Evolutionary conservation across 2,797 vertebrate genomes (phyloP).

Genomic region (Hoplostethus atlanticus): DNA sequence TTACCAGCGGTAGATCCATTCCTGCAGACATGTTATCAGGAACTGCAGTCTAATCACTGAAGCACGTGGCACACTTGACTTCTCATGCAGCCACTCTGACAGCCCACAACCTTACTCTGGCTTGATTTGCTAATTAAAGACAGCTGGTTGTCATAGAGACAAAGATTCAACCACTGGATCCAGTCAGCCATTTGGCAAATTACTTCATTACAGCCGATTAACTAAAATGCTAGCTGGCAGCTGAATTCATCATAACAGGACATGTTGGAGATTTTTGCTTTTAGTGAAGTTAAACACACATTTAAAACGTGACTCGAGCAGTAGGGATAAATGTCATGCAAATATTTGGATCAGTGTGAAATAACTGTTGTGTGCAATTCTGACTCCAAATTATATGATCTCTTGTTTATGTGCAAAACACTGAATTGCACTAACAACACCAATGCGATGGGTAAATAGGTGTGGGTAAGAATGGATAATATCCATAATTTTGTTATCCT

Average conservation of each 20-base stretch:
- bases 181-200: constrained; percentile 60
- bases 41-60: constrained; percentile 26
- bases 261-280: constrained; percentile 35
- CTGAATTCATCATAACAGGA: constrained; percentile 29
- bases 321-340: background rate
- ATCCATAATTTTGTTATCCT: constrained; percentile 21
- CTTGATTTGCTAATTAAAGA: constrained; percentile 82
- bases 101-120: constrained; percentile 35
- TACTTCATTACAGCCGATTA: constrained; percentile 69
- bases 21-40: constrained; percentile 34
- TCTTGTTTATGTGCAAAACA: background rate
- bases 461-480: constrained; percentile 3
- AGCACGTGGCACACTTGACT: constrained; percentile 42
- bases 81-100: constrained; percentile 43
- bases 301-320: background rate
- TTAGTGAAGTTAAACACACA: constrained; percentile 22
- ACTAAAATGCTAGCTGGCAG: constrained; percentile 41
- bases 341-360: constrained; percentile 10
- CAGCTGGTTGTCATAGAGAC: constrained; percentile 82
- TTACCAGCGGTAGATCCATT: constrained; percentile 43
- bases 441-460: background rate
- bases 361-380: background rate
- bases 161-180: constrained; percentile 57
- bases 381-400: background rate
- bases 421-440: background rate